Percentiles rank a stretch among this genome's conserved stretches.
phyloP scores from a whole-genome alignment of 2,113 vertebrate species.

The Podarcis raffonei region DNA sequence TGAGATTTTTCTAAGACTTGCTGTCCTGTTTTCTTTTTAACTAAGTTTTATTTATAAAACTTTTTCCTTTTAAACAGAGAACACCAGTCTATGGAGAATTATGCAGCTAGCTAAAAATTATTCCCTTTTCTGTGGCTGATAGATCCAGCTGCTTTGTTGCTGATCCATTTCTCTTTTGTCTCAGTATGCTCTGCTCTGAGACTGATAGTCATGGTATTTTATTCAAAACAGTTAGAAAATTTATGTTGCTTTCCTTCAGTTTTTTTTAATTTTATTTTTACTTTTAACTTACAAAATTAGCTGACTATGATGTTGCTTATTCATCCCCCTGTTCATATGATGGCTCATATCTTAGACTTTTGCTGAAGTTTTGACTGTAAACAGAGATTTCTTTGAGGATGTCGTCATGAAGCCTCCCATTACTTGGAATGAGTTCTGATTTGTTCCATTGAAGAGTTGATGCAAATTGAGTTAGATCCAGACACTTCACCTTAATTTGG shows the following conservation, averaged over 20 bases:
- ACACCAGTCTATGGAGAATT: conserved; percentile 27
- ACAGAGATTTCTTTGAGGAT: not conserved
- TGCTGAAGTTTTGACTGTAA: not conserved
- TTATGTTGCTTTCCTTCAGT: not conserved
- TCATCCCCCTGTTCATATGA: not conserved
- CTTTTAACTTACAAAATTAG: conserved; percentile 22
- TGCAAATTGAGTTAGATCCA: not conserved
- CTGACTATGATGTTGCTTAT: fast-evolving
- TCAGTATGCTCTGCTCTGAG: conserved; percentile 3
- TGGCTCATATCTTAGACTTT: not conserved
- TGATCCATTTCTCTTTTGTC: conserved; percentile 18
- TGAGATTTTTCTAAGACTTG: conserved; percentile 22
- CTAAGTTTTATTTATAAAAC: conserved; percentile 18
- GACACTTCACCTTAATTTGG: not conserved
- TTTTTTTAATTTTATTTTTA: not conserved
- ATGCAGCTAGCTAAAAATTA: conserved; percentile 28
- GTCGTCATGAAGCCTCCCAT: not conserved
- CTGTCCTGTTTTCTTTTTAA: conserved; percentile 7
- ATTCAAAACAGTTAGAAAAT: not conserved
- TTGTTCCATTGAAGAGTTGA: not conserved
- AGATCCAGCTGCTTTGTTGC: conserved; percentile 26
- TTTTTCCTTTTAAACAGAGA: conserved; percentile 36
- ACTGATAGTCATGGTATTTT: not conserved
- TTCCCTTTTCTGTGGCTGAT: conserved; percentile 24
- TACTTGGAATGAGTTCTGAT: not conserved